Conservation (phyloP, 2,113 vertebrate genomes). For the Opisthocomus hoazin region DNA sequence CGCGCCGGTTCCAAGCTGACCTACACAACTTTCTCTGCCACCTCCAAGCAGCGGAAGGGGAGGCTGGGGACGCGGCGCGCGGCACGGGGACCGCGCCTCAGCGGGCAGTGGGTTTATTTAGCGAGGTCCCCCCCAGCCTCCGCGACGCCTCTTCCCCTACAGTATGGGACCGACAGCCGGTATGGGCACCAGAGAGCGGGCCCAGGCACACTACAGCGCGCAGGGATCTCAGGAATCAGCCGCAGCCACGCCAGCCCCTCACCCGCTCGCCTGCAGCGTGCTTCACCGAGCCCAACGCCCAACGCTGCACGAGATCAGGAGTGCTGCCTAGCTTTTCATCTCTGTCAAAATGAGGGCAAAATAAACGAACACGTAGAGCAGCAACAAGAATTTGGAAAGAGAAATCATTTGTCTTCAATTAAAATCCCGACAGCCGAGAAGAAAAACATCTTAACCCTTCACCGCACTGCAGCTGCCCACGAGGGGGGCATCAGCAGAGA, state of each 20-base stretch:
- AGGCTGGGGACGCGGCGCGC: not conserved
- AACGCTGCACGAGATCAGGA: conserved; percentile 18
- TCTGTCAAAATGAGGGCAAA: conserved; percentile 22
- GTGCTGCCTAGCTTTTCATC: not conserved
- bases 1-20: conserved; percentile 73
- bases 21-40: conserved; percentile 68
- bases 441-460: not conserved
- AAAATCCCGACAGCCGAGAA: not conserved
- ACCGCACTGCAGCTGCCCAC: not conserved
- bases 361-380: not conserved
- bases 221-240: not conserved
- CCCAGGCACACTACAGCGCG: not conserved
- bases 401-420: conserved; percentile 21
- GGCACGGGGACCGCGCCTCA: fast-evolving
- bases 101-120: too few relatives aligned
- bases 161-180: not conserved
- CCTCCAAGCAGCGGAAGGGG: not conserved
- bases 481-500: not conserved
- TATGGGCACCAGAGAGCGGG: not conserved
- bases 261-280: not conserved
- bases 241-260: not conserved
- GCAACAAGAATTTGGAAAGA: not conserved
- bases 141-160: not conserved
- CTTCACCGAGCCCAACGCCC: conserved; percentile 1
- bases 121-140: too few relatives aligned